These are phyloP conservation scores for Frankliniella fusca DNA, from an alignment of 2,888 invertebrate genomes.

Conservation along the genomic window DNA sequence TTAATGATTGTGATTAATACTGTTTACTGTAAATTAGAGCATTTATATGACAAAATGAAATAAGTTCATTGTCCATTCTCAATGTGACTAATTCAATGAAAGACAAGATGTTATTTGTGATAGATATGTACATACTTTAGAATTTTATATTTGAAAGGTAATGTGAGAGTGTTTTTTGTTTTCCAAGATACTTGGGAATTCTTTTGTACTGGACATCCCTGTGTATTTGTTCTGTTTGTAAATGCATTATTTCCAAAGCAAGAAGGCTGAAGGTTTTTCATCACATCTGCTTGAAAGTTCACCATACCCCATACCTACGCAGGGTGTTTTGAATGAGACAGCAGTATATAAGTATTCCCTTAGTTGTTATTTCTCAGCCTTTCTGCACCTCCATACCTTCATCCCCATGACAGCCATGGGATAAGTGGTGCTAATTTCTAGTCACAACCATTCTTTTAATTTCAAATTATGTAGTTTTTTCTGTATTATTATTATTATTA, in stretches of 20 bases:
- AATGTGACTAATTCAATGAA: not conserved
- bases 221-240: not conserved
- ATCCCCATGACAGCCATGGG: too few relatives aligned
- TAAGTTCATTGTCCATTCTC: not conserved
- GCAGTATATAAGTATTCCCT: not conserved
- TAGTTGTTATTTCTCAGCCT: not conserved
- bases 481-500: not conserved
- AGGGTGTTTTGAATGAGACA: too few relatives aligned
- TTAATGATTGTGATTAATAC: conserved; percentile 27
- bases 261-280: too few relatives aligned
- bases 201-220: conserved; percentile 15
- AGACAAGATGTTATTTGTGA: conserved; percentile 19
- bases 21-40: conserved; percentile 17
- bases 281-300: too few relatives aligned
- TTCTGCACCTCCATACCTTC: too few relatives aligned
- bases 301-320: too few relatives aligned
- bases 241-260: not conserved
- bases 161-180: not conserved
- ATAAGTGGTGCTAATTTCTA: not conserved
- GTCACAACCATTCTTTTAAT: not conserved
- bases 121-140: conserved; percentile 9
- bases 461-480: not conserved
- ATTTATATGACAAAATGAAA: not conserved
- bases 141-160: conserved; percentile 20
- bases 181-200: not conserved